Evolutionary conservation across 2,113 vertebrate genomes (phyloP).

Genomic region (Chionomys nivalis): DNA sequence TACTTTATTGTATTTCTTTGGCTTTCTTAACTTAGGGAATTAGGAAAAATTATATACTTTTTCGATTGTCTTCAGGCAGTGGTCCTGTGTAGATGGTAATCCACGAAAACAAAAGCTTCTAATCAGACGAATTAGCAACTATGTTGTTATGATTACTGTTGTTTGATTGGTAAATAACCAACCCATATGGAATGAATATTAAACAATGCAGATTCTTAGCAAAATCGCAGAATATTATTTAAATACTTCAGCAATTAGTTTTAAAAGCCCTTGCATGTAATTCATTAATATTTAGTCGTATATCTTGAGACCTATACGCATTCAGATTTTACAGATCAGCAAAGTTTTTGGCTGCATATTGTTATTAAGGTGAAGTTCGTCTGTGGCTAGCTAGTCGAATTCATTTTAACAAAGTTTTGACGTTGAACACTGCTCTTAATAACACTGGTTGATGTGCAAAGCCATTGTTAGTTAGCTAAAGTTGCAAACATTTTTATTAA

Average conservation of each 20-base stretch:
- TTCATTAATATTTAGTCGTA: constrained; percentile 54
- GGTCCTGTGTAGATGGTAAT: background rate
- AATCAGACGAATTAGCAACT: background rate
- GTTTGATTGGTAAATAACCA: constrained; percentile 59
- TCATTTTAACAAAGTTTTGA: constrained; percentile 26
- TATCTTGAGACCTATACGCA: constrained; percentile 6
- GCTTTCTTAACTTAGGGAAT: constrained; percentile 49
- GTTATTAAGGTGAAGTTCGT: constrained; percentile 28
- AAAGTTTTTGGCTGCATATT: constrained; percentile 44
- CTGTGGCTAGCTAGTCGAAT: background rate
- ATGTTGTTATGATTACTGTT: constrained; percentile 21
- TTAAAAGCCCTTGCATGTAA: background rate
- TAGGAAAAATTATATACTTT: constrained; percentile 52
- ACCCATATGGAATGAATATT: background rate
- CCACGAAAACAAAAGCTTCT: constrained; percentile 31
- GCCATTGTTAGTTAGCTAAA: constrained; percentile 33
- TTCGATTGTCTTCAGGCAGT: background rate
- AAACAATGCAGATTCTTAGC: constrained; percentile 39
- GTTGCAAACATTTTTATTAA: constrained; percentile 58
- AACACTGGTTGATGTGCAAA: constrained; percentile 7
- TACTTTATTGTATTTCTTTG: constrained; percentile 29
- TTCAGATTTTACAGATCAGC: constrained; percentile 44
- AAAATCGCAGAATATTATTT: constrained; percentile 42
- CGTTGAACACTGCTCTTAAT: constrained; percentile 15
- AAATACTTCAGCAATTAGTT: constrained; percentile 45